A percentile compares a stretch with the other conserved stretches of the same genome.
Evolutionary conservation across 1,140 invertebrate genomes (phyloP).

Genomic region (Mamestra configurata): DNA sequence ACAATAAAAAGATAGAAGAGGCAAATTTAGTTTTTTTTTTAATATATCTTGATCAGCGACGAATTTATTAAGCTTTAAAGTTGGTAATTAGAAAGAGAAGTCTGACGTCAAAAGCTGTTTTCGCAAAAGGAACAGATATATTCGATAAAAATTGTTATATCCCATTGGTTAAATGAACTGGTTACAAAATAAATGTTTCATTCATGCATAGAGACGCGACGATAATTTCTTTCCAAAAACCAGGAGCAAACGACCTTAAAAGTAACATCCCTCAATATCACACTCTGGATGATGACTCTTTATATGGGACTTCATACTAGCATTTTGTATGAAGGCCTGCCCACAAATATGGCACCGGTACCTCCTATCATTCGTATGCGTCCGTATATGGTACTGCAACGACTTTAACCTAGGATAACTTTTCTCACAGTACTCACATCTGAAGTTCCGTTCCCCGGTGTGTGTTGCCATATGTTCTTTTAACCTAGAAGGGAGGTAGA

Average conservation of each 20-base stretch:
- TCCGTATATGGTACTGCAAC: slow-evolving; percentile 72
- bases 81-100: too few species aligned
- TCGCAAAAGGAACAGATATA: too few species aligned
- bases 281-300: slow-evolving; percentile 68
- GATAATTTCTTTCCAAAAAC: not conserved
- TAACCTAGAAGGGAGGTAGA: slow-evolving; percentile 76
- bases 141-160: too few species aligned
- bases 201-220: not conserved
- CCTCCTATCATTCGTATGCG: slow-evolving; percentile 67
- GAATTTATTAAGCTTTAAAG: too few species aligned
- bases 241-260: slow-evolving; percentile 1
- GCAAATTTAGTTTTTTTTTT: too few species aligned
- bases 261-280: slow-evolving; percentile 56
- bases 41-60: too few species aligned
- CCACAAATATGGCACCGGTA: slow-evolving; percentile 69
- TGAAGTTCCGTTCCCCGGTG: slow-evolving; percentile 89
- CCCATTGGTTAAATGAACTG: too few species aligned
- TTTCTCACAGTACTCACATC: slow-evolving; percentile 85
- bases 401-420: slow-evolving; percentile 77
- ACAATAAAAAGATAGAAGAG: too few species aligned
- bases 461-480: slow-evolving; percentile 89
- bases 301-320: slow-evolving; percentile 67
- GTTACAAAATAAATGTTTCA: not conserved
- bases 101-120: too few species aligned
- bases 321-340: slow-evolving; percentile 69